These are phyloP conservation scores for Hydriomena furcata DNA, from an alignment of 2,888 invertebrate species.

Conservation along the genomic window DNA sequence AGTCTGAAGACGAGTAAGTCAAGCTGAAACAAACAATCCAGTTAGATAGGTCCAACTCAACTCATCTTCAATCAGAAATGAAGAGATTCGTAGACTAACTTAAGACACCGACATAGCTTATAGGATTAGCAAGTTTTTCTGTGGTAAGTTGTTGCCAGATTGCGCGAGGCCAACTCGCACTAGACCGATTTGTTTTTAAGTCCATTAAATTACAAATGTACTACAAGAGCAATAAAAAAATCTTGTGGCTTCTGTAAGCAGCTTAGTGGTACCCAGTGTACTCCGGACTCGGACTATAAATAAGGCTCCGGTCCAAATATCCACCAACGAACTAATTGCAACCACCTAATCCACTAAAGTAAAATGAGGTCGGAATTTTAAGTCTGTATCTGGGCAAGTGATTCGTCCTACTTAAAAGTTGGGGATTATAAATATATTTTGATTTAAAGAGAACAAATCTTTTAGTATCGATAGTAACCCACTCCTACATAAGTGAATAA, in stretches of 20 bases:
- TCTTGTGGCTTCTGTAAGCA: conserved; percentile 44
- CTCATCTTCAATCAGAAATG: too few species aligned
- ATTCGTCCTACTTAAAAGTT: conserved; percentile 39
- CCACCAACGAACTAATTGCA: conserved; percentile 65
- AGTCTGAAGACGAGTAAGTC: too few species aligned
- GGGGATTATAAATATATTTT: conserved; percentile 15
- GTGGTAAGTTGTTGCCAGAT: too few species aligned
- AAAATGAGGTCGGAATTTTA: conserved; percentile 52
- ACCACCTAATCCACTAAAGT: conserved; percentile 68
- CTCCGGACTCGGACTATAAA: conserved; percentile 60
- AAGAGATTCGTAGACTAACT: too few species aligned
- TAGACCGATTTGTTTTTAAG: too few species aligned
- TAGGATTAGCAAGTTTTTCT: too few species aligned
- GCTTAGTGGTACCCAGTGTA: conserved; percentile 53
- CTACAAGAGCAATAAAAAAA: conserved; percentile 24
- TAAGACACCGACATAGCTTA: too few species aligned
- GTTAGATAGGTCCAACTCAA: too few species aligned
- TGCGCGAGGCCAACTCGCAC: too few species aligned
- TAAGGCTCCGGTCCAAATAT: conserved; percentile 62
- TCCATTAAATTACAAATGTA: not conserved
- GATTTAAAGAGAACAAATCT: conserved; percentile 3
- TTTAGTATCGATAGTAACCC: not conserved
- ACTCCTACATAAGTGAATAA: too few species aligned
- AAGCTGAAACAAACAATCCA: too few species aligned
- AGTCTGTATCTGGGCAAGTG: conserved; percentile 43